These are phyloP conservation scores for Melieria omissa DNA, from an alignment of 2,888 invertebrate species.

Conservation along the genomic window DNA sequence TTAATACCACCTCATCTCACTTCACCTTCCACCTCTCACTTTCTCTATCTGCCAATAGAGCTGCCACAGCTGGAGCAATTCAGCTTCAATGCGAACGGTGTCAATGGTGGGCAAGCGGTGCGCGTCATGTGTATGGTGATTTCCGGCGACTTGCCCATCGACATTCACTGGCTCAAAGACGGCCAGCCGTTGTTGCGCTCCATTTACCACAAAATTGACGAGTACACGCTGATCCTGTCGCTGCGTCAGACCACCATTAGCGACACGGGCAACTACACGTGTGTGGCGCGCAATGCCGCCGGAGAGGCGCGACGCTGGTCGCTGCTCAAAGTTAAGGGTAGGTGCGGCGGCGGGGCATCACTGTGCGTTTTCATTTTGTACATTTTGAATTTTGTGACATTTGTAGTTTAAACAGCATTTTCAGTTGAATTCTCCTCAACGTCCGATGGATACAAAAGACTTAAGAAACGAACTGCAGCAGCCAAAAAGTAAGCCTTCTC, in stretches of 20 bases:
- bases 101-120: constrained; percentile 69
- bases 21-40: not conserved
- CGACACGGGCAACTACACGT: constrained; percentile 71
- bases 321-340: constrained; percentile 72
- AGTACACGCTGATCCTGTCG: constrained; percentile 68
- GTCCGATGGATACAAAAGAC: constrained; percentile 24
- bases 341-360: constrained; percentile 20
- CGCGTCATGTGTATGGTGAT: constrained; percentile 75
- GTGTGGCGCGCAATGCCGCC: constrained; percentile 71
- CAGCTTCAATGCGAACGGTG: constrained; percentile 68
- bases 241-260: constrained; percentile 66
- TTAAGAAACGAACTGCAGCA: constrained; percentile 32
- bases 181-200: constrained; percentile 62
- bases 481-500: not conserved
- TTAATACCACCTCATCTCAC: too few species aligned
- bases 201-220: constrained; percentile 67
- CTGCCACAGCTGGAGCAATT: constrained; percentile 70
- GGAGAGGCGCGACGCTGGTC: constrained; percentile 70
- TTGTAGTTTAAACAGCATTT: too few species aligned
- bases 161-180: constrained; percentile 74
- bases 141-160: constrained; percentile 83
- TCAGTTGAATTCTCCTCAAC: not conserved
- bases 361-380: not conserved
- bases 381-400: too few species aligned
- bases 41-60: constrained; percentile 54